Percentiles rank a stretch among this genome's conserved stretches.
Conservation (phyloP, 1,140 invertebrate species). For the Aphelenchoides besseyi region DNA sequence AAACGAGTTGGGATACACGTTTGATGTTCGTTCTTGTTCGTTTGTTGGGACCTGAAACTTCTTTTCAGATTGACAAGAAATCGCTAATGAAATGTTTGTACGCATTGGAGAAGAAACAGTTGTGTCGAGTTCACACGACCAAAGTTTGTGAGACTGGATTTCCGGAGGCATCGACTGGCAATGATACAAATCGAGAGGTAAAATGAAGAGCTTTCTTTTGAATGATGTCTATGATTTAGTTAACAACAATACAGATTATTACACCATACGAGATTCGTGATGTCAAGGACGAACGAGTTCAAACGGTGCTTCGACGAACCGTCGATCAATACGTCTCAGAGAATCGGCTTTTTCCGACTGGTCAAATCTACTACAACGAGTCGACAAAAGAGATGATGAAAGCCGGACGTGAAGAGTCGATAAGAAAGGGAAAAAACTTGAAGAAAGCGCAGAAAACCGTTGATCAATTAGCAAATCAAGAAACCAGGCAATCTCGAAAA, state of each 20-base stretch:
- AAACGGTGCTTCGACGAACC: constrained; percentile 35
- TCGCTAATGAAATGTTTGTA: constrained; percentile 53
- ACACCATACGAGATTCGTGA: constrained; percentile 27
- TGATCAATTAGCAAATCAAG: constrained; percentile 22
- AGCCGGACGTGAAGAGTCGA: background rate
- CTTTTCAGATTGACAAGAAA: constrained; percentile 58
- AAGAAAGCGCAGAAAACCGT: background rate
- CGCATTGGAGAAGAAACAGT: constrained; percentile 38
- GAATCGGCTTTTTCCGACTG: constrained; percentile 53
- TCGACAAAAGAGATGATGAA: constrained; percentile 17
- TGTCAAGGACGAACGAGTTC: constrained; percentile 31
- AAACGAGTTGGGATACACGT: constrained; percentile 42
- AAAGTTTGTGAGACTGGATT: constrained; percentile 2
- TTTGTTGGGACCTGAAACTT: background rate
- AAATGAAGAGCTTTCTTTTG: background rate
- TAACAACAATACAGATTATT: constrained; percentile 8
- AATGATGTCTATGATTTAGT: background rate
- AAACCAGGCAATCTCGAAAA: constrained; percentile 2
- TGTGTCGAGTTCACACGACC: constrained; percentile 8
- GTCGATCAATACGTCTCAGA: constrained; percentile 45
- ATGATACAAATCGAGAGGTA: too few relatives aligned
- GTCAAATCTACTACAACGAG: constrained; percentile 31
- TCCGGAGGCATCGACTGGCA: background rate
- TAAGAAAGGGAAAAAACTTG: background rate
- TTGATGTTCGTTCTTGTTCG: constrained; percentile 31